Evolutionary conservation across 64 coral and sea anemone species (phyloP), one percentile per base, ranked within the genome.

Genomic region (Dendrophyllia cribrosa): DNA sequence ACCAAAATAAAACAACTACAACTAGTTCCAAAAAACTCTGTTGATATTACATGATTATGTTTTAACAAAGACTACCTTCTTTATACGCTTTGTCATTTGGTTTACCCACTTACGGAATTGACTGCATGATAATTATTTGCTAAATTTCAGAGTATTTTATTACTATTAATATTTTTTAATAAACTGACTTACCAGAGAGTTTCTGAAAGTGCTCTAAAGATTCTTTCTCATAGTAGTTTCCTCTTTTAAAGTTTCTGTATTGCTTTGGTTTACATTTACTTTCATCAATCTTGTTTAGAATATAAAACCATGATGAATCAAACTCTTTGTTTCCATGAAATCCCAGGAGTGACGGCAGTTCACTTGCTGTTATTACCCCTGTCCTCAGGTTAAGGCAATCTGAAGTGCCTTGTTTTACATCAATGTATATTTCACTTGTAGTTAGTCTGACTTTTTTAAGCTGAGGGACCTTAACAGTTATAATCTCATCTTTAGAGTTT

Each of bases 221-320:
- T 80, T 90, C 62, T 22, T 79, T 80, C 67, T 80, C 88, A 78
- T 79, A 90, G 4, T 3, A 17, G 20, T 79, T 80, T 12, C 75
- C 88, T 80, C 75, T 90, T 80, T 79, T 2, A 56, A 90, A 90
- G 14, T 90, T 90, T 26, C 45, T 90, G 46, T 59, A 90, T 69
- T 72, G 46, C 63, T 90, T 90, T 70, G 77, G 76, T 49, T 53
- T 70, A 19, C 43, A 72, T 4, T 24, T 70, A 11, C 77, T 60
- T 90, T 80, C 88, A 90, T 90, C 88, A 1, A 90, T 25, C 17
- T 82, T 90, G 44, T 90, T 90, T 0, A 15, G 47, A 45, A 72
- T 90, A 44, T 43, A 72, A 72, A 91, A 82, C 88, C 88, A 82
- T 45, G 61, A 80, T 78, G 74, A 79, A 23, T 90, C 77, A 90